A percentile compares a stretch with the other conserved stretches of the same genome.
phyloP scores from a whole-genome alignment of 2,113 vertebrate genomes.

The Montifringilla adamsi region DNA sequence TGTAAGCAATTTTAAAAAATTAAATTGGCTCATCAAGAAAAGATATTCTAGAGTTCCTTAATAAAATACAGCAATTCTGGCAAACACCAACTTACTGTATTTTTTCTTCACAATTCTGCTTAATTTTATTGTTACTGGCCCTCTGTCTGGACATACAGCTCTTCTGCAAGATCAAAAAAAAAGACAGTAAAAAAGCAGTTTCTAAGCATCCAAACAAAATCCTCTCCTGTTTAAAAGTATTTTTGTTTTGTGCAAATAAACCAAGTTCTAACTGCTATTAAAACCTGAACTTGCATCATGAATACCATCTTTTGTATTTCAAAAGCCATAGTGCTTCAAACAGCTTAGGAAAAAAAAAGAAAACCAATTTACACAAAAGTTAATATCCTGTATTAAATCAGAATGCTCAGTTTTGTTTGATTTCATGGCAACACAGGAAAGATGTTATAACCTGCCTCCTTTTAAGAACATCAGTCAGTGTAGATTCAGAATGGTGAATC shows the following conservation, averaged over 20 bases:
- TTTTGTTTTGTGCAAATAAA: not conserved
- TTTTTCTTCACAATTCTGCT: slow-evolving; percentile 63
- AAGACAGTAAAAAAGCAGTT: not conserved
- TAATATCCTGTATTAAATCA: not conserved
- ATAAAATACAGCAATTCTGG: not conserved
- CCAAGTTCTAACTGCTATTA: not conserved
- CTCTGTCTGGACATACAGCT: slow-evolving; percentile 14
- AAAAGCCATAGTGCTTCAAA: not conserved
- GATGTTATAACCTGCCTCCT: not conserved
- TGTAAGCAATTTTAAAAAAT: not conserved
- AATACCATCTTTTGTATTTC: not conserved
- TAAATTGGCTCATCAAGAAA: not conserved
- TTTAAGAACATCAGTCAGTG: not conserved
- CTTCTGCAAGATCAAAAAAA: slow-evolving; percentile 60
- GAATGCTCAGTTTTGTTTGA: not conserved
- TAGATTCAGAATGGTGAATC: not conserved
- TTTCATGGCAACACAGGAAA: not conserved
- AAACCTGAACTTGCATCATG: not conserved
- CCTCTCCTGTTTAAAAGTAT: not conserved
- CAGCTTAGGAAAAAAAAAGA: not conserved
- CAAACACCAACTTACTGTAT: slow-evolving; percentile 68
- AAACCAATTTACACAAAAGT: not conserved
- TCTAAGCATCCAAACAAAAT: not conserved
- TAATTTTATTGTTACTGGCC: slow-evolving; percentile 31
- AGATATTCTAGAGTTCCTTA: not conserved